Base-by-base conservation (phyloP, 2,888 invertebrate species). In the Pristionchus exspectatus region DNA sequence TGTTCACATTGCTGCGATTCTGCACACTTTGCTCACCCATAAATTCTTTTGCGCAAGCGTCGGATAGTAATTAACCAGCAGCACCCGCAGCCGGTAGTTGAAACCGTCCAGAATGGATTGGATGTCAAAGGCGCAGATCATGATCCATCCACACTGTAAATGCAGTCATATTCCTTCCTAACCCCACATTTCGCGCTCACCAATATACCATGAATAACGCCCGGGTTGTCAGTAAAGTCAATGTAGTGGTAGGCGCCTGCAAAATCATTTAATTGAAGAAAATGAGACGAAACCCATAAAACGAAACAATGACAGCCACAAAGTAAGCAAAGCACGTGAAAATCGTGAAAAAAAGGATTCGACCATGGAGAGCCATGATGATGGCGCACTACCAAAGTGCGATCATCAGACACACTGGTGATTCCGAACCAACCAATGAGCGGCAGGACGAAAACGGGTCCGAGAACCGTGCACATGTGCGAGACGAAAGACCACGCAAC, bases 61-160 rank as follows among this genome's bases (percentile, higher is more conserved):
- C 21, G 72, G 72, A 33, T 72, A 33, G 21, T 18, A 72, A 33
- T 14, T 72, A 4, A 33, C 18, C 0, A 72, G 24, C 30, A 72
- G 72, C 9, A 72, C 72, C 33, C 72, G 30, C 14, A 30, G 33
- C 3, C 72, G 14, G 72, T 33, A 72, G 33, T 72, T 72, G 18
- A 72, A 72, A 14, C 72, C 33, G 24, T 72, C 72, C 72, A 72
- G 30, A 33, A 72, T 72, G 7, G 72, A 72, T 72, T 72, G 30
- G 33, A 72, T 3, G 72, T 72, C 72, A 33, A 72, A 72, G 0
- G 72, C 4, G 33, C 30, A 72, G 33, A 72, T 18, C 30, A 72
- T 30, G 16, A 72, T 72, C 72, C 72, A 72, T 16, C 16, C 33
- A 33, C 72, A 72, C 72, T 72, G 3, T 9, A 63, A 63, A n/a